Base-by-base conservation (phyloP, 2,797 vertebrate species). In the Phyllotis vaccarum region DNA sequence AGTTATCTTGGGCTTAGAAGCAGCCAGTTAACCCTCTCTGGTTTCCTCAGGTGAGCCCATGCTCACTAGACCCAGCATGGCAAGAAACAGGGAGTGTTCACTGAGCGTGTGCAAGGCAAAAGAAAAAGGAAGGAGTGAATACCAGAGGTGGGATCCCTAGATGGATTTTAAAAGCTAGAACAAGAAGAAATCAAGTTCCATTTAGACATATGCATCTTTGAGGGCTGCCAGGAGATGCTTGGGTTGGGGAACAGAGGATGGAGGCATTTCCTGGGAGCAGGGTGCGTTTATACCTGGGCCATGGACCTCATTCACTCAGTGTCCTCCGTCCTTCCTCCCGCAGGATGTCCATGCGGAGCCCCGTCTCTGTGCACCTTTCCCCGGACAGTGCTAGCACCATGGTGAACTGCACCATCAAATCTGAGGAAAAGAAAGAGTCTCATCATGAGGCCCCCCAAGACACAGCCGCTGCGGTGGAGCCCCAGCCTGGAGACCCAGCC, bases 301-400 rank as follows among this genome's bases (percentile, higher is more conserved):
- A 8, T 9, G n/a, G 22, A 19, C 56, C 58, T 31, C 60, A 19
- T 24, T 43, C 58, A 9, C 6, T 40, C 31, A 0, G 31, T 14
- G 86, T 80, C 37, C 17, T 6, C 54, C 76, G 72, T 46, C 37
- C 66, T 40, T 49, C 31, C 17, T 31, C 92, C 95, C 6, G 0
- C 96, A 99, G 99, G 99, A 99, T 99, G 99, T 99, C 99, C 99
- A 98, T 99, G 98, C 99, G 99, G 98, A 99, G 99, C 98, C 99
- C 99, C 29, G 93, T 98, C 97, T 99, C 98, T 83, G 98, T 99
- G 90, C 99, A 98, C 96, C 98, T 98, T 98, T 98, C 98, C 97
- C 98, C 98, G 58, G 98, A 98, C 96, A 98, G 99, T 95, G 98
- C 98, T n/a, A 99, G 98, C 97, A 98, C 98, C 98, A 99, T 99